Percentiles rank a stretch among this genome's conserved stretches.
Evolutionary conservation across 2,888 invertebrate genomes (phyloP).

Genomic region (Dione juno): DNA sequence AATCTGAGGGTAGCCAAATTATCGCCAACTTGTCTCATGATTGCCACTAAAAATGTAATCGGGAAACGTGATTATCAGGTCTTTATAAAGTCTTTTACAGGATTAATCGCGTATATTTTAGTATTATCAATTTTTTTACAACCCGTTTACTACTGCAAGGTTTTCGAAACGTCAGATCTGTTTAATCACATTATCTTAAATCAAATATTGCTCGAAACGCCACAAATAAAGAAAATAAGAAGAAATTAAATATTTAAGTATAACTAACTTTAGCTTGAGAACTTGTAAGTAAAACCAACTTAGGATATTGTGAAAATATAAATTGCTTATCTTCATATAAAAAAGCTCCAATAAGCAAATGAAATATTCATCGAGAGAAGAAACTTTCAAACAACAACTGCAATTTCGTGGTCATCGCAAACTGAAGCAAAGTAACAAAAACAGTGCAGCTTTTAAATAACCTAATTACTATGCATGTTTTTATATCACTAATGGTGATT

Average conservation of each 20-base stretch:
- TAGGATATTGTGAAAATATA: conserved; percentile 10
- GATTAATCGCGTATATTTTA: too few species aligned
- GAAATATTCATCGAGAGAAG: conserved; percentile 31
- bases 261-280: background rate
- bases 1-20: too few species aligned
- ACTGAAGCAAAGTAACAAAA: background rate
- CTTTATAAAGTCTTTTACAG: too few species aligned
- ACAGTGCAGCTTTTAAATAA: background rate
- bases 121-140: too few species aligned
- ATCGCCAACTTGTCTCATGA: too few species aligned
- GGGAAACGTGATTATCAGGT: too few species aligned
- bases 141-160: too few species aligned
- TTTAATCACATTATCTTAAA: too few species aligned
- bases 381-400: conserved; percentile 29
- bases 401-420: conserved; percentile 21
- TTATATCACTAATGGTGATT: background rate
- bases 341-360: conserved; percentile 27
- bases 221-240: too few species aligned
- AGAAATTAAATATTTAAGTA: background rate
- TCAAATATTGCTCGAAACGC: too few species aligned
- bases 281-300: conserved; percentile 9
- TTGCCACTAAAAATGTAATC: too few species aligned
- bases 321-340: conserved; percentile 17
- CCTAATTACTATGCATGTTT: conserved; percentile 1
- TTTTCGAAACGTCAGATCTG: too few species aligned